phyloP scores from a whole-genome alignment of 2,888 invertebrate genomes.

The Petrolisthes manimaculis region DNA sequence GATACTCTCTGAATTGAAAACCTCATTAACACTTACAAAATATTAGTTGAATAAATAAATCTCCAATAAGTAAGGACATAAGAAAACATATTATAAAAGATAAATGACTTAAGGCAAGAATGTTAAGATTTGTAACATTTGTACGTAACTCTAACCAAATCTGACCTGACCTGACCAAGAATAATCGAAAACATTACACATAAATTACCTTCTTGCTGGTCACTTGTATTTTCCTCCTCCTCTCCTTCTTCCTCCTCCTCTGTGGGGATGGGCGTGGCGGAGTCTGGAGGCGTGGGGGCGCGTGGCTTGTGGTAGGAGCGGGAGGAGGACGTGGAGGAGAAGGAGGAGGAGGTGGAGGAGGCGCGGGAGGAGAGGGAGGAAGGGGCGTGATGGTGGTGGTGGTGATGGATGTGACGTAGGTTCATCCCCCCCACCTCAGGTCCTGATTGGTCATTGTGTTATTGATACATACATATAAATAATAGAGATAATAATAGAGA shows the following conservation, averaged over 20 bases:
- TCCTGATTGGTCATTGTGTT: background rate
- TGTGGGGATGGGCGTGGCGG: background rate
- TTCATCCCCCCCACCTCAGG: background rate
- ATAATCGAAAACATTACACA: background rate
- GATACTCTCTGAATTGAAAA: too few relatives aligned
- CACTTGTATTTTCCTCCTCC: background rate
- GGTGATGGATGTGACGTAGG: background rate
- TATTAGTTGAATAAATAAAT: too few relatives aligned
- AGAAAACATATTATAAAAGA: too few relatives aligned
- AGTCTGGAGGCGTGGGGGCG: background rate
- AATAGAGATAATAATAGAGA: too few relatives aligned
- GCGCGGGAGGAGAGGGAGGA: conserved; percentile 20
- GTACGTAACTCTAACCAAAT: too few relatives aligned
- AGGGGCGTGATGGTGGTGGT: background rate
- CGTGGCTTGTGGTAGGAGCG: background rate
- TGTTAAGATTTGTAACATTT: too few relatives aligned
- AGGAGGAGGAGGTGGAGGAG: conserved; percentile 26
- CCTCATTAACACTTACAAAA: too few relatives aligned
- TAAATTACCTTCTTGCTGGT: background rate
- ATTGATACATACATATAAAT: too few relatives aligned
- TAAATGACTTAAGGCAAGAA: too few relatives aligned
- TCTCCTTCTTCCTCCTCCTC: conserved; percentile 27
- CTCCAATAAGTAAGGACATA: too few relatives aligned
- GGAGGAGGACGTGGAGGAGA: conserved; percentile 21
- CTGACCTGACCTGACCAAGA: background rate